phyloP scores from a whole-genome alignment of 2,888 invertebrate genomes.

The Tricholauxania praeusta region DNA sequence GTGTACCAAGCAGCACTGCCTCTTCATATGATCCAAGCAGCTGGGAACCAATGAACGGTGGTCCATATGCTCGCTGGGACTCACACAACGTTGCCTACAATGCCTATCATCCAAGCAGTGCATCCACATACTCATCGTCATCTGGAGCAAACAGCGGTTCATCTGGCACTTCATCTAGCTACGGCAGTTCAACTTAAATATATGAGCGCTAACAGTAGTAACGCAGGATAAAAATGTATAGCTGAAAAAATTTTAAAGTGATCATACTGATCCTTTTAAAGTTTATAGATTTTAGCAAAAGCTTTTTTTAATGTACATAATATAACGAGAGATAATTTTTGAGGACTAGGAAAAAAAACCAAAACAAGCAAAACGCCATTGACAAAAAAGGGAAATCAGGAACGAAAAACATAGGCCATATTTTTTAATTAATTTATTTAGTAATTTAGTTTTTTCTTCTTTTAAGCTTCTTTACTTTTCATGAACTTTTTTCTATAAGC shows the following conservation, averaged over 20 bases:
- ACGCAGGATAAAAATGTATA: slow-evolving; percentile 27
- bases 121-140: slow-evolving; percentile 71
- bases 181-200: slow-evolving; percentile 58
- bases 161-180: slow-evolving; percentile 55
- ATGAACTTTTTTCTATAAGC: not conserved
- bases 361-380: slow-evolving; percentile 38
- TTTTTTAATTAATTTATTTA: slow-evolving; percentile 46
- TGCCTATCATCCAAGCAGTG: slow-evolving; percentile 78
- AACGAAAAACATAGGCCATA: slow-evolving; percentile 55
- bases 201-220: not conserved
- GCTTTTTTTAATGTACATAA: slow-evolving; percentile 42
- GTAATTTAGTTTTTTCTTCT: slow-evolving; percentile 53
- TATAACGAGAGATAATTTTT: slow-evolving; percentile 43
- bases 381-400: slow-evolving; percentile 52
- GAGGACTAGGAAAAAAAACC: not conserved
- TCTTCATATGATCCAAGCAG: slow-evolving; percentile 77
- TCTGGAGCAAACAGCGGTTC: slow-evolving; percentile 55
- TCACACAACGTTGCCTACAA: slow-evolving; percentile 78
- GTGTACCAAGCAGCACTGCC: slow-evolving; percentile 76
- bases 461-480: slow-evolving; percentile 15
- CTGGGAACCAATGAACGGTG: slow-evolving; percentile 79
- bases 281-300: not conserved
- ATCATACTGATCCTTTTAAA: slow-evolving; percentile 17
- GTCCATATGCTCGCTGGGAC: slow-evolving; percentile 86
- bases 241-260: not conserved